Conservation (phyloP, 2,888 invertebrate species). For the Mellilla xanthometata region DNA sequence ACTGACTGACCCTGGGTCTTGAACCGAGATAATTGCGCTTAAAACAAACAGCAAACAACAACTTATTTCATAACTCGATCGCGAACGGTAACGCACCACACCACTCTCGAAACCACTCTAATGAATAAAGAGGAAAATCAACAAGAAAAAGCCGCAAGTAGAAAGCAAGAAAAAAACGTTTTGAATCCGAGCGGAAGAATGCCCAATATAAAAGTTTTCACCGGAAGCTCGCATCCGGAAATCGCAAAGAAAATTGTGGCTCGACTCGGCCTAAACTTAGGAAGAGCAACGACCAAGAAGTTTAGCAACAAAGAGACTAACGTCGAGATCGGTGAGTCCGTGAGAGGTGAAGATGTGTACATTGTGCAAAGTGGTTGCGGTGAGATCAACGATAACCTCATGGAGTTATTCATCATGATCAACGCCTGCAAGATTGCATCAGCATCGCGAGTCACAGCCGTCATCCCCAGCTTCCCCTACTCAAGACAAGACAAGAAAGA, state of each 20-base stretch:
- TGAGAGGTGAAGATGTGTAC: constrained; percentile 96
- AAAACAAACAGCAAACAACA: constrained; percentile 48
- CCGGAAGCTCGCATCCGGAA: constrained; percentile 98
- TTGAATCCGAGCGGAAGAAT: constrained; percentile 83
- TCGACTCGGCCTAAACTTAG: constrained; percentile 95
- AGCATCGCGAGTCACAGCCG: constrained; percentile 94
- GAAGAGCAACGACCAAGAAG: constrained; percentile 98
- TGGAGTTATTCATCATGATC: constrained; percentile 96
- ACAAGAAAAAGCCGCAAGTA: constrained; percentile 37
- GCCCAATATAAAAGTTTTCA: constrained; percentile 99
- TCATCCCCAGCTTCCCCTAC: constrained; percentile 95
- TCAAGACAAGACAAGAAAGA: constrained; percentile 96
- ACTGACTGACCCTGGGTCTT: constrained; percentile 56
- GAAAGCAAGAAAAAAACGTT: constrained; percentile 38
- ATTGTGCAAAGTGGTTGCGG: constrained; percentile 96
- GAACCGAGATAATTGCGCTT: constrained; percentile 65
- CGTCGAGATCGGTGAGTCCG: constrained; percentile 95
- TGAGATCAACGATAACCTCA: constrained; percentile 94
- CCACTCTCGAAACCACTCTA: constrained; percentile 44
- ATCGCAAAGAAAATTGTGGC: constrained; percentile 97
- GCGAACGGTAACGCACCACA: constrained; percentile 43
- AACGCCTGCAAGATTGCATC: constrained; percentile 97
- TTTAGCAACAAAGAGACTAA: constrained; percentile 99
- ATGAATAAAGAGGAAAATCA: constrained; percentile 57
- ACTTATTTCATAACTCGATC: constrained; percentile 49